phyloP scores from a whole-genome alignment of 1,140 invertebrate genomes.

The Akabosia matsudoensis region DNA sequence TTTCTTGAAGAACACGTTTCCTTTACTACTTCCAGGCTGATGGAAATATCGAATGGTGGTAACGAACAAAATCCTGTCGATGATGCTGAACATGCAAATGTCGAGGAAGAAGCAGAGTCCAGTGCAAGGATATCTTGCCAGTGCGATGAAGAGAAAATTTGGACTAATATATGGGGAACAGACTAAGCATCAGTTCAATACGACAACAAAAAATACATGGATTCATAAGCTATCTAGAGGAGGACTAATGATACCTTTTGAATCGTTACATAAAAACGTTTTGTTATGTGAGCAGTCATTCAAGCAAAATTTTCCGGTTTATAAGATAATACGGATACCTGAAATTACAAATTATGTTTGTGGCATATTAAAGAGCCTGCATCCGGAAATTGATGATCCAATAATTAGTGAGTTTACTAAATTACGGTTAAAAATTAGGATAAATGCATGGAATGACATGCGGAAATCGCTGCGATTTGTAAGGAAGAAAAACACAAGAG shows the following conservation, averaged over 20 bases:
- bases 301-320: neutral
- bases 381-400: neutral
- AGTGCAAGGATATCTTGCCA: neutral
- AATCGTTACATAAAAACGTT: neutral
- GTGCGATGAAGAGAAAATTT: neutral
- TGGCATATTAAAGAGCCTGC: neutral
- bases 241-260: neutral
- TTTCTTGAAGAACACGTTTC: neutral
- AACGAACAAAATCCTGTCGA: neutral
- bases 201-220: neutral
- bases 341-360: neutral
- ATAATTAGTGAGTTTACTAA: neutral
- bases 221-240: neutral
- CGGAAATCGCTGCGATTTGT: neutral
- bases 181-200: neutral
- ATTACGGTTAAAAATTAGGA: neutral
- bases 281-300: neutral
- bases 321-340: neutral
- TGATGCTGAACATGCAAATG: neutral
- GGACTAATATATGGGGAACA: neutral
- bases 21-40: conserved; percentile 1
- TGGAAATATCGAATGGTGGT: neutral
- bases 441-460: neutral
- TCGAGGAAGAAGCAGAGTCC: neutral
- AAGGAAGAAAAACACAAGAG: neutral